Base-by-base conservation (phyloP, 2,888 invertebrate genomes). In the Mycalesis mineus region DNA sequence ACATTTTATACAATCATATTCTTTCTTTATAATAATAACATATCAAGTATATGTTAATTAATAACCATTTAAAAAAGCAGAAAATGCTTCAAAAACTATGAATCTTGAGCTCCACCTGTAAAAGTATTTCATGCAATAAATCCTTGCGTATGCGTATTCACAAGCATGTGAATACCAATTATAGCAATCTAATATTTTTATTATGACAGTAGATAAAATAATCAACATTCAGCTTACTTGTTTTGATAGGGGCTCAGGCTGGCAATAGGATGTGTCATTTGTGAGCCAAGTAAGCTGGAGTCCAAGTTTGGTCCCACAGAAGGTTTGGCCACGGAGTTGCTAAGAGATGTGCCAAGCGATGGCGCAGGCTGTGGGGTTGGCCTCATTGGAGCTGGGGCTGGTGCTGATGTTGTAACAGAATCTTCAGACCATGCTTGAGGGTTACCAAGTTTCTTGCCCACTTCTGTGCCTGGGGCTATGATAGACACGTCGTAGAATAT, bases 181-280 rank as follows among this genome's bases (percentile, higher is more conserved):
- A n/a, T n/a, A n/a, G n/a, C n/a, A n/a, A n/a, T n/a, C n/a, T n/a
- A n/a, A n/a, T n/a, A n/a, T n/a, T n/a, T n/a, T n/a, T n/a, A n/a
- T 22, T 22, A 22, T 4, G 22, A 5, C 22, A 22, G 2, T 4
- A 22, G 5, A 5, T 22, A 22, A 22, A 22, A 22, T 4, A 22
- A 22, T 22, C n/a, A n/a, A n/a, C n/a, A 22, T 22, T 22, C 22
- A 44, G 76, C 86, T 82, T 78, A 95, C 95, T 94, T 96, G 81
- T 97, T 98, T 75, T 97, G 97, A 80, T 98, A 98, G 0, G 98
- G 98, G 67, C 96, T 98, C 9, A 98, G 91, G 68, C 95, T 95
- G 13, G 92, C 90, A 69, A 98, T 98, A 0, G 97, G 95, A 80
- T 94, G 92, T 22, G 93, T 92, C 78, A 91, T 83, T 65, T 90